Base-by-base conservation (phyloP, 2,113 vertebrate genomes). In the Planiliza haematocheilus region DNA sequence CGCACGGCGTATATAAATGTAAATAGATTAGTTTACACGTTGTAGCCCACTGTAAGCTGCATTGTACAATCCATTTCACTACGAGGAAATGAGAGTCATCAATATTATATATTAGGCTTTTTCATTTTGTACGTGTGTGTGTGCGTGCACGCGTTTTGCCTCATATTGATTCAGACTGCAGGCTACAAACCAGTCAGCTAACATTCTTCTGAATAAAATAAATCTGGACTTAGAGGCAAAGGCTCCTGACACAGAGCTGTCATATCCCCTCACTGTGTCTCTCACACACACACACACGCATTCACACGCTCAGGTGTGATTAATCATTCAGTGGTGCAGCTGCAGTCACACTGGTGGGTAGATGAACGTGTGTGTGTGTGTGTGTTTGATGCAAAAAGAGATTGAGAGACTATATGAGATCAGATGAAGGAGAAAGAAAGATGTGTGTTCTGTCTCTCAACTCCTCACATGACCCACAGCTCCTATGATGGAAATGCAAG, bases 141-240 rank as follows among this genome's bases (percentile, higher is more conserved):
- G 30, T 14, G 36, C 43, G 20, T 37, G 39, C 0, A 7, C n/a
- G 7, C 56, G 41, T 81, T 52, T 68, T 56, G 66, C 72, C 63
- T 87, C 72, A 65, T 84, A 87, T 87, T 84, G 88, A 88, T 87
- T 86, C 73, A 65, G 67, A 61, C 75, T 76, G 37, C 60, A 71
- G 70, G 70, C 83, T 74, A 82, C 82, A 87, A 86, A 84, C 70
- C 73, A 78, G 88, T 77, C 79, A 61, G 59, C 73, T 56, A 80
- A 83, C 75, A 84, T 52, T 73, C 70, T 69, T 80, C 73, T 87
- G 83, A 81, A 86, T 81, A 81, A 86, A 87, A 85, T 74, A 84
- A 87, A 90, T 87, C 83, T 60, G 74, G 72, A 81, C 83, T 84
- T 8, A 39, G 76, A 88, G 82, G 71, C 62, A 77, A 49, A 62